Base-by-base conservation (phyloP, 2,888 invertebrate species). In the Pseudanteris insignis region DNA sequence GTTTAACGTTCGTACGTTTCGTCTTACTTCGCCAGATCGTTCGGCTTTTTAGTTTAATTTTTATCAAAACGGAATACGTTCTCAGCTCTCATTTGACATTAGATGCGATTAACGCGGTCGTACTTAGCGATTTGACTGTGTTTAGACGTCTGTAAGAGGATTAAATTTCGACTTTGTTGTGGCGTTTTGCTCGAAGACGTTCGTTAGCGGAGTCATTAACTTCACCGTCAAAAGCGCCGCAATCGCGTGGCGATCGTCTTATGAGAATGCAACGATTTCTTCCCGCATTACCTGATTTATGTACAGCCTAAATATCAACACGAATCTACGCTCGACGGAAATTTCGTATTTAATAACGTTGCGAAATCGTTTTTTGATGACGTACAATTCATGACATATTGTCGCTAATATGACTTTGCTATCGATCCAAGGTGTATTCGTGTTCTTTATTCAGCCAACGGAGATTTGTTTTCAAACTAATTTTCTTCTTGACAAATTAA, bases 131-230 rank as follows among this genome's bases (percentile, higher is more conserved):
- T 47, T 53, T 53, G 15, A 32, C 30, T 37, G 53, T 25, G 46
- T 47, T 46, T 47, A 61, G 48, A 51, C 33, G 57, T 32, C 5
- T 24, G 40, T 66, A 66, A 67, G 63, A 61, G 64, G 66, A 64
- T 67, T 67, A 62, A 38, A 46, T 44, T 30, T 51, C 24, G 47
- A 63, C 66, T 67, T 65, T 67, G 66, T 65, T 67, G 66, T 67
- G 64, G 66, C 41, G 50, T 62, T 51, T 33, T 30, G 41, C 63
- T 63, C 36, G 29, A 65, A 65, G 59, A 65, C 59, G 64, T 65
- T 67, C 65, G 40, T 67, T 67, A 67, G 51, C 41, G 63, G 51
- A 65, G 58, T 61, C 57, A 59, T 64, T 64, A 59, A 37, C 51
- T 48, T 21, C 37, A 15, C 36, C 26, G 55, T 47, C 64, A 53